Base-by-base conservation (phyloP, 1,140 invertebrate species). In the Drosophila parabipectinata region DNA sequence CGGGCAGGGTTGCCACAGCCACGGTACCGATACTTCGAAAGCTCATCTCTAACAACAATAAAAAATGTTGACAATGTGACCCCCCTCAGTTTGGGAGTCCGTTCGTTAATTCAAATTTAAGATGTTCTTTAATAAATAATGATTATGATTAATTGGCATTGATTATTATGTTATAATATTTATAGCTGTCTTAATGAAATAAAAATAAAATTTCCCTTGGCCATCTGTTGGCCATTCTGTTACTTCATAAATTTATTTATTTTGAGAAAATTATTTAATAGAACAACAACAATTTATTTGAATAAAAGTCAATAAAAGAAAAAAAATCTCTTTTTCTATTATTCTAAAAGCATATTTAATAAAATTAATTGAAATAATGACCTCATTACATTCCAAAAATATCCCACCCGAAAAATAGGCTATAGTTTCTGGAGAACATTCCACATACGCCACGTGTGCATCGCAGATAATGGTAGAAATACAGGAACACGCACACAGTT, bases 361-460 rank as follows among this genome's bases (percentile, higher is more conserved):
- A 28, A 28, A 0, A 1, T 6, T 28, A 26, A 24, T 41, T 26
- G 4, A 39, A 18, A n/a, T 24, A 10, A 18, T 21, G 26, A 8
- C 3, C 18, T 8, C 21, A 28, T 21, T n/a, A 12, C 0, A 37
- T 37, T 10, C 12, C 4, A 37, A 1, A 2, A 37, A 8, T 32
- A 9, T 7, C 4, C 9, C 12, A 1, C 2, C 61, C 28, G 1
- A 8, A 47, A 60, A 60, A 15, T 52, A 52, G 63, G 57, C 50
- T 3, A 39, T 14, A 37, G 7, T 32, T 39, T n/a, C 6, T 26
- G n/a, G 2, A 9, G n/a, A 8, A 24, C n/a, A 53, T 61, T 56
- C 32, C 50, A 26, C 41, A 84, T 84, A 62, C 72, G 67, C 51
- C 50, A 57, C 51, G 75, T 64, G 67, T 47, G 55, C 71, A 32